Evolutionary conservation across 2,797 vertebrate genomes (phyloP), one percentile per base, ranked within the genome.

Genomic region (Ctenosaura bakeri): DNA sequence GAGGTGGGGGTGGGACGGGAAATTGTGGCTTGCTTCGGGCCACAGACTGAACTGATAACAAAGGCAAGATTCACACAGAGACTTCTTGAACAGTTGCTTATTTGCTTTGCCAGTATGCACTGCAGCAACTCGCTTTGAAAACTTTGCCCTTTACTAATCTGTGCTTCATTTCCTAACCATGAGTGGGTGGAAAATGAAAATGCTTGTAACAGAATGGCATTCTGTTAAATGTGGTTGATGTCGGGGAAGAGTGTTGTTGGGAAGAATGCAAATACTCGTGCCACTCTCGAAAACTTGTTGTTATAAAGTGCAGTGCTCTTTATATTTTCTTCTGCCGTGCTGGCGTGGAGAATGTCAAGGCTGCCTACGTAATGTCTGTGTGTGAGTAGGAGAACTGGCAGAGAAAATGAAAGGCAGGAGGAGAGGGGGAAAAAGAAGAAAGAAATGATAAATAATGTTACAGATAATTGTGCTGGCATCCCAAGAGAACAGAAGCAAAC

Each of bases 251-350:
- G 86, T 89, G 6, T 22, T 88, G 78, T 87, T 78, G 88, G 95
- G 91, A 92, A 81, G 85, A 78, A 90, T 93, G 93, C 84, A 94
- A 89, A 83, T 76, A 87, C 38, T 91, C 46, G 4, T 81, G 83
- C 81, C 76, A 85, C 87, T 90, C 90, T 83, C 46, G 0, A 0
- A 0, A 0, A 90, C n/a, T 91, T 93, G 91, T 92, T 88, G 85
- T 54, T 92, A 84, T 78, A 78, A 24, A 78, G 46, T 78, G 83
- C 71, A 93, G 54, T 62, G 0, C 81, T 52, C 91, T 87, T 18
- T 90, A 94, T 90, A 93, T 93, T 94, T 92, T 93, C 91, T 93
- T 94, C 86, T 92, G 89, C 80, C 88, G 38, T 92, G 71, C 92
- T 83, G 38, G 89, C 1, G 0, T 42, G 38, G 85, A 78, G 79